A percentile compares a stretch with the other conserved stretches of the same genome.
Conservation (phyloP, 2,888 invertebrate genomes). For the Tenodera sinensis region DNA sequence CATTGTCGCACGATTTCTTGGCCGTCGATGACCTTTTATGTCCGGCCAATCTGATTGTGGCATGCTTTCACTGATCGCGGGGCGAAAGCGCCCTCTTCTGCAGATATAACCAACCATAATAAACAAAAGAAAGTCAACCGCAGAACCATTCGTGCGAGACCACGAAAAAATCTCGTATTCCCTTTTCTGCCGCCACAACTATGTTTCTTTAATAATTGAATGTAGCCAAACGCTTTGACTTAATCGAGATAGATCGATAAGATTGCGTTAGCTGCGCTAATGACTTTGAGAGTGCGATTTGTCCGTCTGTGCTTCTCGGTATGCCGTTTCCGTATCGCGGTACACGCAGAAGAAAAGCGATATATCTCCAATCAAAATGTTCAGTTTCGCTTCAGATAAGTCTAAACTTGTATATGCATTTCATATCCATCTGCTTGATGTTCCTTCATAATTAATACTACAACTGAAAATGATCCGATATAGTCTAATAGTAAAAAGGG, state of each 20-base stretch:
- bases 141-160: background rate
- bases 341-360: background rate
- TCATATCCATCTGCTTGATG: too few relatives aligned
- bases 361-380: background rate
- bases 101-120: background rate
- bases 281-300: background rate
- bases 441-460: too few relatives aligned
- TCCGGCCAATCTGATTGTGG: background rate
- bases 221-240: background rate
- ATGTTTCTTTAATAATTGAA: background rate
- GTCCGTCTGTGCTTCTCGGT: background rate
- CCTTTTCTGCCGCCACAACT: background rate
- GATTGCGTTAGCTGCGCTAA: background rate
- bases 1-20: background rate
- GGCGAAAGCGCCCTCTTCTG: background rate
- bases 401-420: too few relatives aligned
- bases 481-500: too few relatives aligned
- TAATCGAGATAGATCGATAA: background rate
- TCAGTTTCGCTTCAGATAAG: background rate
- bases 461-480: too few relatives aligned
- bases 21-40: background rate
- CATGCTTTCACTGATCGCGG: background rate
- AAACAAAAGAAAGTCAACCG: slow-evolving; percentile 4
- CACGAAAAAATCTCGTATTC: background rate
- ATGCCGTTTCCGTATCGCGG: background rate